Conservation (phyloP, 2,888 invertebrate genomes). For the Nyleta sp. region DNA sequence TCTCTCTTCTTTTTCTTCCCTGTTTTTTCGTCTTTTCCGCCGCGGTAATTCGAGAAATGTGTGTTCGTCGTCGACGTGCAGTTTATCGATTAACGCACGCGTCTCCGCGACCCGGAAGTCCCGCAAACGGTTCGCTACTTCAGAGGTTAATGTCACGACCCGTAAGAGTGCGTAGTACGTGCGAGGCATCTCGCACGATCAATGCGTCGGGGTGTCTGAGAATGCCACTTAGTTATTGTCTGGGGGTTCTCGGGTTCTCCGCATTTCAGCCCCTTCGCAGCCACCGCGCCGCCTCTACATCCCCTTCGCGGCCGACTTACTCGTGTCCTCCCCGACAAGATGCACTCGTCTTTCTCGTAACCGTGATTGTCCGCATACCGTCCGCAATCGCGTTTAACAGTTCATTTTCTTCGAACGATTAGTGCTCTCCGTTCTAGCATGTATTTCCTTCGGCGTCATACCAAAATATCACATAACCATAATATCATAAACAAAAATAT, state of each 20-base stretch:
- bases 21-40: constrained; percentile 2
- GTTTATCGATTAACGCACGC: constrained; percentile 70
- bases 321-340: constrained; percentile 35
- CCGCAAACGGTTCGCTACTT: constrained; percentile 67
- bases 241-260: constrained; percentile 66
- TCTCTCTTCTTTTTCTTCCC: not conserved
- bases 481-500: too few species aligned
- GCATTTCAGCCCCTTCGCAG: constrained; percentile 58
- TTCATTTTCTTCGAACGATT: constrained; percentile 17
- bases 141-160: constrained; percentile 73
- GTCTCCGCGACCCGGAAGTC: constrained; percentile 50
- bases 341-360: constrained; percentile 38
- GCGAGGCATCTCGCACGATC: constrained; percentile 68
- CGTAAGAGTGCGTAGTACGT: constrained; percentile 64
- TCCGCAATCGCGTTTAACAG: constrained; percentile 35
- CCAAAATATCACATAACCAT: too few species aligned
- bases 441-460: too few species aligned
- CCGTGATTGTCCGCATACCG: constrained; percentile 49
- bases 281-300: constrained; percentile 30
- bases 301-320: constrained; percentile 51
- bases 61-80: constrained; percentile 70
- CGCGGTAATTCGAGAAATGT: constrained; percentile 46
- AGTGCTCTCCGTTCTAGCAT: not conserved
- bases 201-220: constrained; percentile 75
- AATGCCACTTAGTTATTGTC: constrained; percentile 77